Evolutionary conservation across 2,113 vertebrate species (phyloP).

Genomic region (Pogona vitticeps): DNA sequence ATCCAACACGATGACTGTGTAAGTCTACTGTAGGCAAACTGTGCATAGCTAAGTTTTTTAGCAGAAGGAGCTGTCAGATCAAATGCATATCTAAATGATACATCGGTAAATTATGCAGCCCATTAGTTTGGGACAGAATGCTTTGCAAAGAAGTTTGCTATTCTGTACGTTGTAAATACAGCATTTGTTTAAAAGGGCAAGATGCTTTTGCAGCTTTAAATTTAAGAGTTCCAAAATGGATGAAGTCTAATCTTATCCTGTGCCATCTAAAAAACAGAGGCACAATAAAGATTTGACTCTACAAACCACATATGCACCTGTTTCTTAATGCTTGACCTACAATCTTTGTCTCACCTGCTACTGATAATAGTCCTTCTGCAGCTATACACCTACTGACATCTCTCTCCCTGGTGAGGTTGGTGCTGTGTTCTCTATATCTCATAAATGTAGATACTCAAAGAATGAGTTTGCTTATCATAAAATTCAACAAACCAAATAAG

Average conservation of each 20-base stretch:
- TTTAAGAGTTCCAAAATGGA: conserved; percentile 21
- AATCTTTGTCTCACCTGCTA: neutral
- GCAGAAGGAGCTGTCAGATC: neutral
- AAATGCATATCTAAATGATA: conserved; percentile 1
- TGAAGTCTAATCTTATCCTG: neutral
- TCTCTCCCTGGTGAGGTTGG: neutral
- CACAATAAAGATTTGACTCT: neutral
- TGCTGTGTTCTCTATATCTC: neutral
- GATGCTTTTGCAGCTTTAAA: conserved; percentile 13
- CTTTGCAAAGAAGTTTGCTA: neutral
- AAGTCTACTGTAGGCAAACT: neutral
- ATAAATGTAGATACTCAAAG: neutral
- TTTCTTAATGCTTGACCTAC: neutral
- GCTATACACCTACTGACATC: neutral
- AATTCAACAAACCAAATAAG: neutral
- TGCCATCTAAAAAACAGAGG: neutral
- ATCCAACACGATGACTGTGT: fast-evolving
- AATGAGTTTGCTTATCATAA: neutral
- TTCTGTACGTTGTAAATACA: neutral
- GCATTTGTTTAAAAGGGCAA: neutral
- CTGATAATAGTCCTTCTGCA: too few species aligned
- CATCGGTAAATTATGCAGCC: neutral
- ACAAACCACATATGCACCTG: neutral
- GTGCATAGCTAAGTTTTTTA: neutral
- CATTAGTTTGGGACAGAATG: neutral